Percentiles rank a stretch among this genome's conserved stretches.
These are phyloP conservation scores for Sebastiscus albofasciatus DNA, from an alignment of 2,797 vertebrate genomes.

Conservation along the genomic window DNA sequence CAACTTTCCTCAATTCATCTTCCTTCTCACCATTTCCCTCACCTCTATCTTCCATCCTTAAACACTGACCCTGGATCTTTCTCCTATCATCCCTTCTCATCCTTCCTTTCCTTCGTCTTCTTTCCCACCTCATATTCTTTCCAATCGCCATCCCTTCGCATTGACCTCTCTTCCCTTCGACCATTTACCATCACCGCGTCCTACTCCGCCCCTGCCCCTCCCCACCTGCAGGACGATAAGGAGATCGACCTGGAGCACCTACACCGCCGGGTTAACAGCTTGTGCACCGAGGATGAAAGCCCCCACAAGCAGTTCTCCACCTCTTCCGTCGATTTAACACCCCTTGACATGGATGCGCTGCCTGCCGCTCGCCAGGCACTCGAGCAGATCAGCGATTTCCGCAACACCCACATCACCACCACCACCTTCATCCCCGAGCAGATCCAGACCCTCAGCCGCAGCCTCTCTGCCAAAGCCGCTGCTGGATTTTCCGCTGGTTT, in stretches of 20 bases:
- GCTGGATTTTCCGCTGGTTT: constrained; percentile 93
- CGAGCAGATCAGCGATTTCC: constrained; percentile 99
- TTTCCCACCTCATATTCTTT: constrained; percentile 13
- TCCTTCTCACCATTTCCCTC: neutral
- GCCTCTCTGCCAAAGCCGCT: constrained; percentile 96
- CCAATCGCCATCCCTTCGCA: constrained; percentile 13
- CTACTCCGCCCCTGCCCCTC: constrained; percentile 50
- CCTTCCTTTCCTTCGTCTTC: neutral
- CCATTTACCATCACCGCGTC: constrained; percentile 61
- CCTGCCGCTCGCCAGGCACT: constrained; percentile 96
- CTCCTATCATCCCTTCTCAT: neutral
- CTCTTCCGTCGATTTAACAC: constrained; percentile 98
- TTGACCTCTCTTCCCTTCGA: constrained; percentile 42
- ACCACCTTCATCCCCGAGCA: constrained; percentile 99
- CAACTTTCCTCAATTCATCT: constrained; percentile 3
- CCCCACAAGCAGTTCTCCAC: constrained; percentile 99
- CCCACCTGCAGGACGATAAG: constrained; percentile 92
- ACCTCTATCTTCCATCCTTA: constrained; percentile 10
- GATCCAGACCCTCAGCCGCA: constrained; percentile 99
- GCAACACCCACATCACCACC: constrained; percentile 99
- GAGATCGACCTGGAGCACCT: constrained; percentile 99
- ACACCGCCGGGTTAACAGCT: constrained; percentile 98
- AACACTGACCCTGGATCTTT: constrained; percentile 5
- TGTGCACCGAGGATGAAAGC: constrained; percentile 99
- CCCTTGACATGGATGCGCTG: constrained; percentile 98